These are phyloP conservation scores for Diadema setosum DNA, from an alignment of 35 echinoderm and acorn worm species.

Conservation along the genomic window DNA sequence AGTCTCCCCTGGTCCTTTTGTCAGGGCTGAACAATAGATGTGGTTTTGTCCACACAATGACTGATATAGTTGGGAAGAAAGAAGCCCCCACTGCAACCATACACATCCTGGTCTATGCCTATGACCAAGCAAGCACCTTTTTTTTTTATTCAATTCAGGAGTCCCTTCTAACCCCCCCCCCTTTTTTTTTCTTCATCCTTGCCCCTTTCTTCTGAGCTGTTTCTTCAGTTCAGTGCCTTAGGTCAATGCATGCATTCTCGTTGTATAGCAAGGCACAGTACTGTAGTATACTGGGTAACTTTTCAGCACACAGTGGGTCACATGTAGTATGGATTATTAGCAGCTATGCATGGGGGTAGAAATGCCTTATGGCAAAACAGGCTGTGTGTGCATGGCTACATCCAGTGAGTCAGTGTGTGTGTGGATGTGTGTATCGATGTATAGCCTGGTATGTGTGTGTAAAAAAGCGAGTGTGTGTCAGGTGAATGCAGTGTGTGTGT, in stretches of 20 bases:
- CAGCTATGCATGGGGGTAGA: neutral
- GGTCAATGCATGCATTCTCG: neutral
- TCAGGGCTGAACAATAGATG: neutral
- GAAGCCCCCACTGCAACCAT: too few species aligned
- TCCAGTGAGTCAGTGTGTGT: neutral
- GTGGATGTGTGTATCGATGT: too few species aligned
- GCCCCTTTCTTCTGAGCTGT: neutral
- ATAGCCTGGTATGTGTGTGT: too few species aligned
- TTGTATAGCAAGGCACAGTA: neutral
- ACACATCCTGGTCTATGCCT: too few species aligned
- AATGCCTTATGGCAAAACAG: too few species aligned
- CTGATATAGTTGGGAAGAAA: too few species aligned
- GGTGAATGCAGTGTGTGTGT: neutral
- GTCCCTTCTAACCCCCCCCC: too few species aligned
- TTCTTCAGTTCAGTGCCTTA: neutral
- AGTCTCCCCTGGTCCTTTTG: neutral
- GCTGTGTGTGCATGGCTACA: neutral
- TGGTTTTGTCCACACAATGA: constrained; percentile 1
- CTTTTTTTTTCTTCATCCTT: neutral
- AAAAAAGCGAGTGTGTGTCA: too few species aligned
- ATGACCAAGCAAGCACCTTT: too few species aligned
- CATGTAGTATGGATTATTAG: neutral
- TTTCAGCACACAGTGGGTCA: neutral
- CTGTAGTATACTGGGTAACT: neutral
- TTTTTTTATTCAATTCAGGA: too few species aligned